Base-by-base conservation (phyloP, 2,113 vertebrate species). In the Donacobius atricapilla region DNA sequence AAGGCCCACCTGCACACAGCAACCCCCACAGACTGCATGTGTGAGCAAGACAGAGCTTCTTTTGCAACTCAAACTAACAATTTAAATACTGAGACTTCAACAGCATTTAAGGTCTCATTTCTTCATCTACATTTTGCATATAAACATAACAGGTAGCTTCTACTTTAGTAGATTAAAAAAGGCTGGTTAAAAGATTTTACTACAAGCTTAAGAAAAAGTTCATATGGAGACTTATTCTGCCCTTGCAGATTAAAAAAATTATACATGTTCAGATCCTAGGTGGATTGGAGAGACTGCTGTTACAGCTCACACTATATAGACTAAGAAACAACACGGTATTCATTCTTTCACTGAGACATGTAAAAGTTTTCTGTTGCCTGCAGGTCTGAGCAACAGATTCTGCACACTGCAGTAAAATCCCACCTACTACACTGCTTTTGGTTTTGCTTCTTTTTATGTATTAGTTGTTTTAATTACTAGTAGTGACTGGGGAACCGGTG, bases 211-310 rank as follows among this genome's bases (percentile, higher is more conserved):
- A 82, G 33, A 50, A 80, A 60, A 57, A 60, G 13, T 70, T 63
- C 35, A 75, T 14, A 72, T 0, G 39, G 53, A 64, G 10, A 70
- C 6, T 64, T 75, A 54, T 8, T 56, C 24, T 30, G 16, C 6
- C 33, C 17, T 58, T 84, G 30, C 20, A 25, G 7, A 71, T 35
- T 91, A 40, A 72, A 44, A 44, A 81, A 35, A 68, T 5, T 5
- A n/a, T 1, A 27, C 0, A 0, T 10, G 6, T 54, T 71, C 24
- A 21, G 53, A 6, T 64, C 13, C 23, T 13, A 11, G 13, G 33
- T 6, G 1, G 33, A 42, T 10, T 63, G 23, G 24, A 47, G 18
- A 50, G 35, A 35, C 58, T 63, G 19, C 25, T 75, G 15, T 19
- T 63, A 25, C 40, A 48, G 58, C 7, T 58, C 44, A 48, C 10